These are phyloP conservation scores for Trichopria drosophilae DNA, from an alignment of 2,888 invertebrate species.

Conservation along the genomic window DNA sequence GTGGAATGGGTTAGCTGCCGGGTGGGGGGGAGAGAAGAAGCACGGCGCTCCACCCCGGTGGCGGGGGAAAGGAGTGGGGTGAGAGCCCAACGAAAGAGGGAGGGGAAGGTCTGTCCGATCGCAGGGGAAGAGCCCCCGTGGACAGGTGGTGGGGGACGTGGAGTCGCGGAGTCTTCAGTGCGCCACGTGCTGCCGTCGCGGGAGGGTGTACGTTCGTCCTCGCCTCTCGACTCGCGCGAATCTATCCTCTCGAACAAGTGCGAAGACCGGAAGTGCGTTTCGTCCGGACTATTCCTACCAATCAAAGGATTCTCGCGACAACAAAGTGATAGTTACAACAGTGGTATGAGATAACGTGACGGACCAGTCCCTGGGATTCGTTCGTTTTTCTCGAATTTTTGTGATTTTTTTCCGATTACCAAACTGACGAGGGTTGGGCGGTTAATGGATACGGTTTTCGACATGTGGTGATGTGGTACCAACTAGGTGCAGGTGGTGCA, in stretches of 20 bases:
- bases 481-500: constrained; percentile 29
- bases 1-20: constrained; percentile 47
- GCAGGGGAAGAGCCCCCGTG: constrained; percentile 31
- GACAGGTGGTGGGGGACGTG: constrained; percentile 37
- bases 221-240: constrained; percentile 8
- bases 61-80: background rate
- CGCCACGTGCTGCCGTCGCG: constrained; percentile 58
- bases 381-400: no score
- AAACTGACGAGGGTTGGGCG: no score
- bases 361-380: no score
- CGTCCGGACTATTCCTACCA: constrained; percentile 9
- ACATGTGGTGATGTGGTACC: constrained; percentile 45
- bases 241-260: no score
- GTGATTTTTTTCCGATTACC: no score
- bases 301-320: constrained; percentile 4
- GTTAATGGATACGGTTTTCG: no score
- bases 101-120: constrained; percentile 9
- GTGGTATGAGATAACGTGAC: no score
- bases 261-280: no score
- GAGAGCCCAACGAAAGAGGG: constrained; percentile 1
- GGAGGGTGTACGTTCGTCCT: constrained; percentile 49
- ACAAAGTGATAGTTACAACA: no score
- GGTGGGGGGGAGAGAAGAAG: constrained; percentile 33
- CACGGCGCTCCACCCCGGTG: constrained; percentile 36
- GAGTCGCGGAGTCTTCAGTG: constrained; percentile 55